Evolutionary conservation across 2,888 invertebrate genomes (phyloP).

Genomic region (Spodoptera exigua): DNA sequence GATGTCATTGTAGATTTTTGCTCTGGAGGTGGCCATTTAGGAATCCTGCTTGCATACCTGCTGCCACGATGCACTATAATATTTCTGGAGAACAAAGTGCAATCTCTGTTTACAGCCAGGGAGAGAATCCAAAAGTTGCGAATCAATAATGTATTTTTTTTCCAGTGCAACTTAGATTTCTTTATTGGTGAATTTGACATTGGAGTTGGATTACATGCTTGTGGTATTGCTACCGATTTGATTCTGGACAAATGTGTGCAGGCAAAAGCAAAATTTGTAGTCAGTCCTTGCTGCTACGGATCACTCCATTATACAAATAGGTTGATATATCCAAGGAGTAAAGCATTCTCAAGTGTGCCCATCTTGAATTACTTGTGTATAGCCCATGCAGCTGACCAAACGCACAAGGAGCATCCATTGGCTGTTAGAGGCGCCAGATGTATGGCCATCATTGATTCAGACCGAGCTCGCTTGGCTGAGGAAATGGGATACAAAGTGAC

Average conservation of each 20-base stretch:
- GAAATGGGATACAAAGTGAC: slow-evolving; percentile 93
- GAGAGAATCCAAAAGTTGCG: slow-evolving; percentile 91
- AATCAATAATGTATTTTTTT: slow-evolving; percentile 93
- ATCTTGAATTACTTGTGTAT: slow-evolving; percentile 93
- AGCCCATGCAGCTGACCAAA: slow-evolving; percentile 97
- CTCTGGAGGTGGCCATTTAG: slow-evolving; percentile 97
- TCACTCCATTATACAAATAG: slow-evolving; percentile 94
- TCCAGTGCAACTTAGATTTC: slow-evolving; percentile 97
- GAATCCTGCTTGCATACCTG: slow-evolving; percentile 94
- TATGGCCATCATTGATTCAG: slow-evolving; percentile 97
- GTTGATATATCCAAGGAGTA: slow-evolving; percentile 95
- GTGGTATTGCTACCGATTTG: slow-evolving; percentile 98
- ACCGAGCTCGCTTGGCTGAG: slow-evolving; percentile 93
- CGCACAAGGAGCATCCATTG: slow-evolving; percentile 92
- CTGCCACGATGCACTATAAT: slow-evolving; percentile 94
- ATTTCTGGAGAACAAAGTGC: slow-evolving; percentile 97
- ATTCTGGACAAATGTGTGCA: slow-evolving; percentile 95
- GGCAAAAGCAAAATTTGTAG: slow-evolving; percentile 94
- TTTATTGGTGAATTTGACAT: slow-evolving; percentile 95
- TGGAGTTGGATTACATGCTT: slow-evolving; percentile 97
- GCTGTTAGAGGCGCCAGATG: slow-evolving; percentile 94
- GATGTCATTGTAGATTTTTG: slow-evolving; percentile 97
- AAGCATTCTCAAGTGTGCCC: slow-evolving; percentile 84
- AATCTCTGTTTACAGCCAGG: slow-evolving; percentile 93
- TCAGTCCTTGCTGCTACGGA: slow-evolving; percentile 98